These are phyloP conservation scores for Parotia lawesii DNA, from an alignment of 2,113 vertebrate species.

Conservation along the genomic window DNA sequence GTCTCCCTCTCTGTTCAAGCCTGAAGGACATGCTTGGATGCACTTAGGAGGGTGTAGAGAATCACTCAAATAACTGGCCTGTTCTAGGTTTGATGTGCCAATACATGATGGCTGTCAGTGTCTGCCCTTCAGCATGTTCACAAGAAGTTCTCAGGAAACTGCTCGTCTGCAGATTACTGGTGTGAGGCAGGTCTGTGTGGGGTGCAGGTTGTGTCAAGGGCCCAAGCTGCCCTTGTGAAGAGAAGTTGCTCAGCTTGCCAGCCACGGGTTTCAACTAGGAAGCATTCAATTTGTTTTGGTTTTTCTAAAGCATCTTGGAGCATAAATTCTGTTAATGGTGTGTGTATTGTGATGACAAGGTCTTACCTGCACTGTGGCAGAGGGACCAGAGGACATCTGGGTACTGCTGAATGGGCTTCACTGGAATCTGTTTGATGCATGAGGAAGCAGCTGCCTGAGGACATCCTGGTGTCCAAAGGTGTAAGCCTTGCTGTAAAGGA, in stretches of 20 bases:
- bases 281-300: not conserved
- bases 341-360: not conserved
- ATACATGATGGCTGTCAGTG: accelerated
- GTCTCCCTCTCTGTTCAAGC: not conserved
- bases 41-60: not conserved
- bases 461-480: not conserved
- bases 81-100: not conserved
- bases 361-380: not conserved
- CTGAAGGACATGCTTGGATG: not conserved
- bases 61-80: not conserved
- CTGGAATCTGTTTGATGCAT: not conserved
- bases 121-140: not conserved
- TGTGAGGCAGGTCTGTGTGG: not conserved
- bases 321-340: not conserved
- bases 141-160: not conserved
- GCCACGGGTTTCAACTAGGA: not conserved
- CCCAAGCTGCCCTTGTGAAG: not conserved
- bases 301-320: not conserved
- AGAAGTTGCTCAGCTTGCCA: not conserved
- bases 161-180: not conserved
- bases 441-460: not conserved
- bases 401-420: not conserved
- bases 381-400: not conserved
- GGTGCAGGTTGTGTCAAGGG: not conserved
- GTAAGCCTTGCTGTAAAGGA: not conserved